A percentile compares a stretch with the other conserved stretches of the same genome.
These are phyloP conservation scores for Genyomyrus donnyi DNA, from an alignment of 2,113 vertebrate species.

Conservation along the genomic window DNA sequence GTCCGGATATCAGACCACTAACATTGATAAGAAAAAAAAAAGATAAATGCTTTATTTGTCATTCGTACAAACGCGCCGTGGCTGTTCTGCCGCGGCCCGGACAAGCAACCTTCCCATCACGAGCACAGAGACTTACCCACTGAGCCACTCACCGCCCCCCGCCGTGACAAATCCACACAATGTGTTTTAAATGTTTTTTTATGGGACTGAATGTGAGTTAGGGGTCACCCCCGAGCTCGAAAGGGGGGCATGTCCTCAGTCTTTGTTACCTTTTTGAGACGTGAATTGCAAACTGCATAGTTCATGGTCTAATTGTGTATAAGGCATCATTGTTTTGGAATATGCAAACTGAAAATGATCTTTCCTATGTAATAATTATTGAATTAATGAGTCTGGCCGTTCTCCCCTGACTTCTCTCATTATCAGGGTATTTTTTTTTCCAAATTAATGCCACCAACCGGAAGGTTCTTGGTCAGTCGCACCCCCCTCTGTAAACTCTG, in stretches of 20 bases:
- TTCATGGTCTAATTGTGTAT: background rate
- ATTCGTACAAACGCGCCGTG: background rate
- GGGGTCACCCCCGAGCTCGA: background rate
- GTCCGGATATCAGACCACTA: background rate
- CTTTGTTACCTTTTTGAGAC: background rate
- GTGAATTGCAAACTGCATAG: background rate
- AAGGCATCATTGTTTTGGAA: background rate
- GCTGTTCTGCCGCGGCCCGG: background rate
- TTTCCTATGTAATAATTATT: background rate
- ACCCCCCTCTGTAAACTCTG: background rate
- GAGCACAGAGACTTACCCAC: background rate
- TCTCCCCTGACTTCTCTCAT: background rate
- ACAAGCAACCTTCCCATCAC: background rate
- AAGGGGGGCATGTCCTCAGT: background rate
- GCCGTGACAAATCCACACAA: background rate
- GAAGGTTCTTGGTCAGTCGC: background rate
- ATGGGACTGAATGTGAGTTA: background rate
- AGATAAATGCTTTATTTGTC: background rate
- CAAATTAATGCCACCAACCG: background rate
- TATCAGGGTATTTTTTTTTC: background rate
- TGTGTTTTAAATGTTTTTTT: background rate
- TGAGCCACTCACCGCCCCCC: background rate
- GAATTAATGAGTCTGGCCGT: background rate
- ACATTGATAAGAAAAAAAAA: background rate
- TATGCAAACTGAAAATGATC: background rate